Conservation (phyloP, 2,888 invertebrate species). For the Rapana venosa region DNA sequence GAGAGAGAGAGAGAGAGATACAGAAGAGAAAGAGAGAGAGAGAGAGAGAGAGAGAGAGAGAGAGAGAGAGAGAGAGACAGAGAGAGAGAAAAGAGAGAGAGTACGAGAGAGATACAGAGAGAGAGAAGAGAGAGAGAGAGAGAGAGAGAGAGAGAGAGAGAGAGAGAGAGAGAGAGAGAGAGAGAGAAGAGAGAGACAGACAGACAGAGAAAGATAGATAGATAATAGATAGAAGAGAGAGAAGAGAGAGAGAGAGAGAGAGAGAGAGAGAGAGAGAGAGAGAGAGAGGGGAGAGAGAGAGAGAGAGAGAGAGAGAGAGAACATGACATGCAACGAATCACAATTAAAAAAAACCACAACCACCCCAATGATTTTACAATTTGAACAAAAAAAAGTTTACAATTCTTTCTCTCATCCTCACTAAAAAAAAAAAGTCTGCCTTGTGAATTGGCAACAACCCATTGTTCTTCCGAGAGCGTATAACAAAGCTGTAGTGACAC, state of each 20-base stretch:
- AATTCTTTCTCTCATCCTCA: background rate
- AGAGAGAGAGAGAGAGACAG: background rate
- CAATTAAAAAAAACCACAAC: too few species aligned
- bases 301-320: background rate
- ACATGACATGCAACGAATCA: background rate
- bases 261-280: constrained; percentile 17
- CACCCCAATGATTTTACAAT: too few species aligned
- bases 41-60: background rate
- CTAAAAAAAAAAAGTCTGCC: background rate
- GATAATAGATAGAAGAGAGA: background rate
- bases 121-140: constrained; percentile 4
- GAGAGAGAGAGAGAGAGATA: background rate
- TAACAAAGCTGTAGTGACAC: background rate
- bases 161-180: background rate
- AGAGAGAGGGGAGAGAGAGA: background rate
- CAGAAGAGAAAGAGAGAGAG: background rate
- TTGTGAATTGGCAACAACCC: background rate
- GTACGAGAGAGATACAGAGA: background rate
- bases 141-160: constrained; percentile 7
- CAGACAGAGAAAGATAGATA: background rate
- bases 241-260: background rate
- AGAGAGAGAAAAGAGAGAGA: too few species aligned
- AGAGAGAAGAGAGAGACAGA: constrained; percentile 7
- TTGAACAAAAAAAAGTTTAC: too few species aligned
- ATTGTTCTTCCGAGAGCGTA: background rate